Evolutionary conservation across 2,888 invertebrate genomes (phyloP).

Genomic region (Nomada flava): DNA sequence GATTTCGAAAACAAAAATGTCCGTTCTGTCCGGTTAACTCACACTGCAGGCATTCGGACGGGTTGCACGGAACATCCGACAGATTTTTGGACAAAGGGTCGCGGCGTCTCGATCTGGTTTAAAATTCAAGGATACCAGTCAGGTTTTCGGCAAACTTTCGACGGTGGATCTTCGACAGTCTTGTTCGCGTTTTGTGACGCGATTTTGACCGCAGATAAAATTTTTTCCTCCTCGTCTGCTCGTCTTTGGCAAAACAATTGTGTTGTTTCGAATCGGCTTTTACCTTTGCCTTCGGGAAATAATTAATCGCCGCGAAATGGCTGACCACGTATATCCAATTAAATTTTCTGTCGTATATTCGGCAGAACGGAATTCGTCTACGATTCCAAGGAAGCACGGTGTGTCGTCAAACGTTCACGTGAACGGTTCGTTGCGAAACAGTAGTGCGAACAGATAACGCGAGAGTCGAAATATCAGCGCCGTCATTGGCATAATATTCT

Average conservation of each 20-base stretch:
- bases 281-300: too few relatives aligned
- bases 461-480: background rate
- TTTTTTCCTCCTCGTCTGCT: too few relatives aligned
- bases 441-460: too few relatives aligned
- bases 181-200: background rate
- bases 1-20: background rate
- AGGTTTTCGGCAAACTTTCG: background rate
- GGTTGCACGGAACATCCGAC: conserved; percentile 18
- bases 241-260: too few relatives aligned
- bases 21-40: conserved; percentile 6
- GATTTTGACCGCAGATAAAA: background rate
- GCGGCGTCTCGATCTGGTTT: conserved; percentile 45
- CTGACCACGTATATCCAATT: too few relatives aligned
- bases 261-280: too few relatives aligned
- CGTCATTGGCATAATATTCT: conserved; percentile 4
- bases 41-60: background rate
- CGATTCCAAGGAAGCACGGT: too few relatives aligned
- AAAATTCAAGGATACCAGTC: conserved; percentile 60
- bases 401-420: background rate
- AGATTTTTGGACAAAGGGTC: conserved; percentile 14
- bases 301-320: too few relatives aligned
- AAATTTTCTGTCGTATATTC: too few relatives aligned
- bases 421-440: conserved; percentile 5
- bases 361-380: too few relatives aligned
- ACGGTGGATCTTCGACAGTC: background rate